phyloP scores from a whole-genome alignment of 35 echinoderm and acorn worm genomes.

The Patiria miniata region DNA sequence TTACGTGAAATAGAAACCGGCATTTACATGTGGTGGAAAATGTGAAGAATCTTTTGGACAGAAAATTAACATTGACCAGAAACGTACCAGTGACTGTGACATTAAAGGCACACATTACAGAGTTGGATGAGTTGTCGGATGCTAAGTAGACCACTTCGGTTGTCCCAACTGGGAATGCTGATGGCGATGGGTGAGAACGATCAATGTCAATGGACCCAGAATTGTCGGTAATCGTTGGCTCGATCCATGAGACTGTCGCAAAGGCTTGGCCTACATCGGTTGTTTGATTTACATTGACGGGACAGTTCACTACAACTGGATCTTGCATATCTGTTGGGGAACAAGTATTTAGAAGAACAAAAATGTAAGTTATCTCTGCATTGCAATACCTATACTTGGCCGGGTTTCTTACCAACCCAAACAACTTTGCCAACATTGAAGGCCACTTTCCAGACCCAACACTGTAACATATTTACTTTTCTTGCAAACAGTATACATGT shows the following conservation, averaged over 20 bases:
- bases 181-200: neutral
- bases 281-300: neutral
- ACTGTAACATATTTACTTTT: no score
- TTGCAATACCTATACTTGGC: no score
- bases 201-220: slow-evolving; percentile 18
- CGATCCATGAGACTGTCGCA: neutral
- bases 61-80: no score
- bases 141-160: slow-evolving; percentile 52
- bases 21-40: no score
- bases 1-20: no score
- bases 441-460: no score
- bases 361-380: no score
- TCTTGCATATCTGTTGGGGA: slow-evolving; percentile 18
- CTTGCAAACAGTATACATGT: no score
- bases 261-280: neutral
- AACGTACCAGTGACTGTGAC: slow-evolving; percentile 56
- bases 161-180: slow-evolving; percentile 33
- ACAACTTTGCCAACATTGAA: no score
- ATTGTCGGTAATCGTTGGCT: slow-evolving; percentile 56
- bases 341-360: neutral
- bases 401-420: no score
- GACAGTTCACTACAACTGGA: slow-evolving; percentile 43
- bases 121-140: slow-evolving; percentile 32
- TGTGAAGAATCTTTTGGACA: no score
- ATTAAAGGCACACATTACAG: slow-evolving; percentile 35